Evolutionary conservation across 2,113 vertebrate genomes (phyloP).

Genomic region (Beaufortia kweichowensis): DNA sequence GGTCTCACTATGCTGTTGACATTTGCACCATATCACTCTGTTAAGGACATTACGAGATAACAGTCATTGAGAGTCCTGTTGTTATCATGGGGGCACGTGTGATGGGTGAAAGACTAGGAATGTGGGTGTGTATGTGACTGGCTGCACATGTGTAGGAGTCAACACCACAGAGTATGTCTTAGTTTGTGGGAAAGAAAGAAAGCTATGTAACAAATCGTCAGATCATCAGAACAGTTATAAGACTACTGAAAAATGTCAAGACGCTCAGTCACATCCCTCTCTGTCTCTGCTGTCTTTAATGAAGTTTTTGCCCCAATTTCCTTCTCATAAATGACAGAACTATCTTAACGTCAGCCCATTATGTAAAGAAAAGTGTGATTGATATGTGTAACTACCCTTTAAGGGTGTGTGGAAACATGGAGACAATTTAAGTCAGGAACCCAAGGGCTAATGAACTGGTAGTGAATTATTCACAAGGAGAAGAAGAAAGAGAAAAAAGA

Average conservation of each 20-base stretch:
- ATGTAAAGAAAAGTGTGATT: background rate
- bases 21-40: slow-evolving; percentile 39
- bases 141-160: background rate
- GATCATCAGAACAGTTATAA: no score
- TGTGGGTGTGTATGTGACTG: background rate
- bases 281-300: background rate
- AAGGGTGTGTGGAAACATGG: background rate
- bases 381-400: no score
- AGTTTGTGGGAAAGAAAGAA: background rate
- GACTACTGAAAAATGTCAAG: background rate
- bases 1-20: slow-evolving; percentile 25
- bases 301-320: background rate
- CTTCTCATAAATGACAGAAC: background rate
- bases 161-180: background rate
- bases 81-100: background rate
- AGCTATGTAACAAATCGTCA: no score
- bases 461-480: slow-evolving; percentile 39
- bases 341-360: background rate
- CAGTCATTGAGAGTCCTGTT: slow-evolving; percentile 7
- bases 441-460: slow-evolving; percentile 36
- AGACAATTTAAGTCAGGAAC: slow-evolving; percentile 6
- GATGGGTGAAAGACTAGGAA: background rate
- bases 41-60: slow-evolving; percentile 59
- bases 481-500: background rate
- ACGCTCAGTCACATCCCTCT: no score